Base-by-base conservation (phyloP, 2,113 vertebrate genomes). In the Scophthalmus maximus region DNA sequence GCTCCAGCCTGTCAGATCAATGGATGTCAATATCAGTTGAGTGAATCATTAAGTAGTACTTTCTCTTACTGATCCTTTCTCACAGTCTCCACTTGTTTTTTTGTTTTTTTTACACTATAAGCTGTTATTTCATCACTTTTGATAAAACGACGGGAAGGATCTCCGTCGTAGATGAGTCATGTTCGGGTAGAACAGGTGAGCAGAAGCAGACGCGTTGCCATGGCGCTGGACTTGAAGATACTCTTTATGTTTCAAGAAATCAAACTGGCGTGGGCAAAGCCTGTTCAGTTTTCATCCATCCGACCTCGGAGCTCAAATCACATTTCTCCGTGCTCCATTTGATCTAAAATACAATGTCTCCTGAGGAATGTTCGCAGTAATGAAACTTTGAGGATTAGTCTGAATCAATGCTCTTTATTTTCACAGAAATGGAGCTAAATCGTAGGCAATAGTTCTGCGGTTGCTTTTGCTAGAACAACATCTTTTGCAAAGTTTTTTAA, bases 241-340 rank as follows among this genome's bases (percentile, higher is more conserved):
- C 55, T 84, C 84, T 88, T 89, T 85, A 89, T 89, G 81, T 86
- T 88, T 82, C 74, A 70, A 82, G 83, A 84, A 81, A 82, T 86
- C 73, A 88, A 83, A 88, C 74, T 78, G 76, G 85, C 73, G 87
- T 89, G 82, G 88, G 85, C 78, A 82, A 83, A 75, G 77, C 77
- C 69, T 70, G 60, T 69, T 73, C 64, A 58, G 82, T 72, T 87
- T 82, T 85, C 90, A 87, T 87, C 82, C 67, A 71, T 59, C 77
- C 56, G 81, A 89, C 79, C 81, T 79, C 68, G 55, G 55, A 72
- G 78, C 75, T 82, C 18, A 76, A 73, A 75, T 83, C 67, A 62
- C 75, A 80, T 80, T 73, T 79, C 57, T 85, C 56, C 36, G 17
- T 72, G 61, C 57, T 60, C 56, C 10, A 61, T 82, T 72, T 80